Percentiles rank a stretch among this genome's conserved stretches.
These are phyloP conservation scores for Brienomyrus longianalis DNA, from an alignment of 2,113 vertebrate species.

Conservation along the genomic window DNA sequence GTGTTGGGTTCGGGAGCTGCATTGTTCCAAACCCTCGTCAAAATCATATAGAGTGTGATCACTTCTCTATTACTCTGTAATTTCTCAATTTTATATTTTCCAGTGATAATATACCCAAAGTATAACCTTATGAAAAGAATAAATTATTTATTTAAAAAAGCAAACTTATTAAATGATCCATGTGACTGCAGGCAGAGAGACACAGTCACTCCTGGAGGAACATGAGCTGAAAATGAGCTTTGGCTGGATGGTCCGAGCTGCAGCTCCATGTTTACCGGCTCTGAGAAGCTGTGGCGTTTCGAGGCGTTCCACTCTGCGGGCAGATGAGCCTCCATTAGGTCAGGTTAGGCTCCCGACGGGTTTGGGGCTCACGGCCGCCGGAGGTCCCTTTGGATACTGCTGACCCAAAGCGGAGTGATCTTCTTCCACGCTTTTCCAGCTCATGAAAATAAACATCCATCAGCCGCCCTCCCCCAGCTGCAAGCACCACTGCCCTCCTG, in stretches of 20 bases:
- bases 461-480: background rate
- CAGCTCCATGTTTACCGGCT: background rate
- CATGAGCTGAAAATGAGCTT: conserved; percentile 27
- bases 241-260: conserved; percentile 18
- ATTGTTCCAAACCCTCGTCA: background rate
- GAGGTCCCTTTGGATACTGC: background rate
- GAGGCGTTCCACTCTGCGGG: background rate
- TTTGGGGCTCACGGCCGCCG: background rate
- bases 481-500: background rate
- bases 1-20: background rate
- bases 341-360: background rate
- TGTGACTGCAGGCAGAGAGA: conserved; percentile 34
- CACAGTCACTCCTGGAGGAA: conserved; percentile 16
- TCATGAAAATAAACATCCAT: conserved; percentile 8
- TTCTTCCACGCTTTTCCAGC: background rate
- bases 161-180: background rate
- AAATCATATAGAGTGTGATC: background rate
- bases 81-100: background rate
- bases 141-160: background rate
- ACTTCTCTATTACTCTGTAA: background rate
- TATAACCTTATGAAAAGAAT: background rate
- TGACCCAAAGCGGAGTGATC: background rate
- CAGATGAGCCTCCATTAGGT: background rate
- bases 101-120: background rate
- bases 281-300: background rate